Base-by-base conservation (phyloP, 2,113 vertebrate species). In the Athene cunicularia region DNA sequence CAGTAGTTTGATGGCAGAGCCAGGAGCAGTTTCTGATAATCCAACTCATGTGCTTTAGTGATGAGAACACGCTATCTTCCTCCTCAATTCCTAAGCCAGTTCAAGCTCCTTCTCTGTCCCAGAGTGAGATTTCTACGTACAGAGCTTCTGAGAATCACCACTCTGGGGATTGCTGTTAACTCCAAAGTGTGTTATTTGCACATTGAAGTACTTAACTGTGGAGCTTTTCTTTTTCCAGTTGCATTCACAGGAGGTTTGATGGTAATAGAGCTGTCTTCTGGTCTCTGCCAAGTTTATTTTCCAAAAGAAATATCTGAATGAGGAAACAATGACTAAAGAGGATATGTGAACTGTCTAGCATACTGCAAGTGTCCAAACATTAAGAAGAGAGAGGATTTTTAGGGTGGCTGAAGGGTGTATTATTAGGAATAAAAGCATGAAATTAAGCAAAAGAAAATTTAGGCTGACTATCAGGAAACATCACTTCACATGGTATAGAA, bases 281-380 rank as follows among this genome's bases (percentile, higher is more conserved):
- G 35, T 87, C 56, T 84, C 88, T 94, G 93, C 93, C 95, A 96
- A 95, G 53, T 84, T 95, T 95, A 75, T 92, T 96, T 94, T 97
- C 96, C 95, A 89, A 86, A 87, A 95, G 88, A 96, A 97, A 93
- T 89, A 93, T 89, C 91, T 72, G 92, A 93, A 75, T n/a, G 73
- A 87, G 93, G 93, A 96, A 97, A 97, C 62, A 95, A 90, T 93
- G 89, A 94, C 95, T 97, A 75, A 92, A 97, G 76, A 83, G 47
- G 30, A 28, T 86, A 94, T 64, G 33, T 87, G 93, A 94, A 91
- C 94, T 92, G 76, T 87, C 86, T 93, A 80, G 80, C 73, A 60
- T 75, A 71, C 56, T 87, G 49, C 41, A 80, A 70, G 41, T 14
- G 37, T 90, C 47, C 32, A 85, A 67, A 43, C 6, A 2, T n/a